These are phyloP conservation scores for Anomalospiza imberbis DNA, from an alignment of 2,797 vertebrate species.

Conservation along the genomic window DNA sequence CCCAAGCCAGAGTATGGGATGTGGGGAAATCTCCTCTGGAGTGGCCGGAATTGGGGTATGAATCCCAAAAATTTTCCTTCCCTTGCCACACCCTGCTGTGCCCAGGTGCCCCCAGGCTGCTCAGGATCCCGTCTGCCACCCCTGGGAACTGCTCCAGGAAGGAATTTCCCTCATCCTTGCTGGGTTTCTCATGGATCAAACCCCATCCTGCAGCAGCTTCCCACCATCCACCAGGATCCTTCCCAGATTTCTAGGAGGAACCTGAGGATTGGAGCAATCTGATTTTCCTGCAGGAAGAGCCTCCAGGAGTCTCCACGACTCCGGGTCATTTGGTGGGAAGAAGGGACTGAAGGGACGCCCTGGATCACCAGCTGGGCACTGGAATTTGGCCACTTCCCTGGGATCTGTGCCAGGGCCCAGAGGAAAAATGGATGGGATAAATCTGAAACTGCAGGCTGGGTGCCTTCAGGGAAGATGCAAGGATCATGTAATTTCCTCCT, in stretches of 20 bases:
- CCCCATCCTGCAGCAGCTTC: not conserved
- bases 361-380: not conserved
- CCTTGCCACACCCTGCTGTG: not conserved
- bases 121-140: too few relatives aligned
- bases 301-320: not conserved
- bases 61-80: not conserved
- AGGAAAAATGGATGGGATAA: not conserved
- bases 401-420: not conserved
- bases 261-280: not conserved
- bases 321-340: not conserved
- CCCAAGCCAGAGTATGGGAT: not conserved
- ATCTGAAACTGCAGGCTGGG: not conserved
- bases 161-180: not conserved
- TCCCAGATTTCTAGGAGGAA: not conserved
- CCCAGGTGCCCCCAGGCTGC: not conserved
- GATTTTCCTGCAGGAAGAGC: not conserved
- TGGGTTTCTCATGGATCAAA: not conserved
- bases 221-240: not conserved
- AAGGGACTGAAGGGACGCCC: not conserved
- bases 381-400: not conserved
- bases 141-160: not conserved
- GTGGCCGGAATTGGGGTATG: accelerated
- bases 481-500: not conserved
- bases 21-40: not conserved
- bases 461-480: not conserved